phyloP scores from a whole-genome alignment of 2,888 invertebrate species.

The Amphipyra tragopoginis region DNA sequence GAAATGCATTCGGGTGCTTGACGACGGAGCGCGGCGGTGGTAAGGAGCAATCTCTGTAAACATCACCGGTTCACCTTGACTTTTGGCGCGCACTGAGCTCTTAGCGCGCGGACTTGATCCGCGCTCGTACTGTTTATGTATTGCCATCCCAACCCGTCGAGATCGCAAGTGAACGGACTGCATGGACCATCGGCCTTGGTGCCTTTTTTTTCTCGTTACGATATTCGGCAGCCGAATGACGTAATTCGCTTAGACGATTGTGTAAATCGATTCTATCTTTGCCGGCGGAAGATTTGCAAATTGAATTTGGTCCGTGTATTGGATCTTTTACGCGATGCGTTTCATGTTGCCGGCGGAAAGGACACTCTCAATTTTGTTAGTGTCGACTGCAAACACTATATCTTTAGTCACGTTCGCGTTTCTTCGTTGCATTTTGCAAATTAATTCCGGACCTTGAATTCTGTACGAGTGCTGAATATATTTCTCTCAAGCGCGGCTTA shows the following conservation, averaged over 20 bases:
- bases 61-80: conserved; percentile 83
- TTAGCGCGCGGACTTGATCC: conserved; percentile 45
- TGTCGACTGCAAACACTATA: conserved; percentile 42
- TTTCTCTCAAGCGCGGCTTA: conserved; percentile 43
- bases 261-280: conserved; percentile 77
- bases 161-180: conserved; percentile 87
- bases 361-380: conserved; percentile 54
- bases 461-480: conserved; percentile 50
- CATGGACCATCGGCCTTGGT: conserved; percentile 78
- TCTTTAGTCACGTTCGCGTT: conserved; percentile 54
- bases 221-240: conserved; percentile 81
- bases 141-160: conserved; percentile 73
- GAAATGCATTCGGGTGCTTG: conserved; percentile 23
- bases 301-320: conserved; percentile 71
- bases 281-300: conserved; percentile 74
- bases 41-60: conserved; percentile 53
- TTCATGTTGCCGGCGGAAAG: conserved; percentile 48
- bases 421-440: conserved; percentile 61
- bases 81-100: conserved; percentile 73
- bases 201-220: conserved; percentile 77
- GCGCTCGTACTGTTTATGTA: conserved; percentile 66
- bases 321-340: conserved; percentile 58
- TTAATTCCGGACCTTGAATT: conserved; percentile 59
- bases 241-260: conserved; percentile 78
- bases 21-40: conserved; percentile 1